phyloP scores from a whole-genome alignment of 1,140 invertebrate genomes.

The Leptoteleia sp. region DNA sequence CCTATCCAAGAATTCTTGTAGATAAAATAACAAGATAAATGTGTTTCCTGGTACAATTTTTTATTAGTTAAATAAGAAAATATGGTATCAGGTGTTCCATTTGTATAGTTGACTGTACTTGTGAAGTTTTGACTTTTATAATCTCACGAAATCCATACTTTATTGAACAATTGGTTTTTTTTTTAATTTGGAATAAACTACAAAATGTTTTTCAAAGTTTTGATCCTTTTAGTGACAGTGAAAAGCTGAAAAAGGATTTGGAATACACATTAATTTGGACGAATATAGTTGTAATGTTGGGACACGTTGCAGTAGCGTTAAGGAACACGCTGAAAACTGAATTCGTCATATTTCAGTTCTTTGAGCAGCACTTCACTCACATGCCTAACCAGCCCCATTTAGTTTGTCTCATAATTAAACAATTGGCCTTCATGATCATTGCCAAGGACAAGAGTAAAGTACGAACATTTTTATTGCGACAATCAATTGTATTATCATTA shows the following conservation, averaged over 20 bases:
- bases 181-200: too few relatives aligned
- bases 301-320: constrained; percentile 96
- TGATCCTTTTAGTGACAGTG: constrained; percentile 67
- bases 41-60: too few relatives aligned
- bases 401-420: constrained; percentile 97
- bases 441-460: constrained; percentile 89
- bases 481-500: background rate
- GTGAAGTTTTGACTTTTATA: too few relatives aligned
- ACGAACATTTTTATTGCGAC: constrained; percentile 18
- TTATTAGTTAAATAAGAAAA: too few relatives aligned
- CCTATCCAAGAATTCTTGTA: too few relatives aligned
- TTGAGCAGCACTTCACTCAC: constrained; percentile 96
- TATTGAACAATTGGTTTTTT: too few relatives aligned
- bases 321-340: constrained; percentile 95
- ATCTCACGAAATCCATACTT: too few relatives aligned
- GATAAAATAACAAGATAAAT: too few relatives aligned
- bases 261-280: constrained; percentile 88
- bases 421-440: constrained; percentile 98
- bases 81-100: too few relatives aligned
- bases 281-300: constrained; percentile 98
- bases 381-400: constrained; percentile 88
- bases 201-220: too few relatives aligned
- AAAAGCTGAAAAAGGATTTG: constrained; percentile 72
- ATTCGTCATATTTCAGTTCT: constrained; percentile 97
- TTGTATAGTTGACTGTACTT: too few relatives aligned